Percentiles rank a stretch among this genome's conserved stretches.
These are phyloP conservation scores for Acropternis orthonyx DNA, from an alignment of 2,797 vertebrate genomes.

Conservation along the genomic window DNA sequence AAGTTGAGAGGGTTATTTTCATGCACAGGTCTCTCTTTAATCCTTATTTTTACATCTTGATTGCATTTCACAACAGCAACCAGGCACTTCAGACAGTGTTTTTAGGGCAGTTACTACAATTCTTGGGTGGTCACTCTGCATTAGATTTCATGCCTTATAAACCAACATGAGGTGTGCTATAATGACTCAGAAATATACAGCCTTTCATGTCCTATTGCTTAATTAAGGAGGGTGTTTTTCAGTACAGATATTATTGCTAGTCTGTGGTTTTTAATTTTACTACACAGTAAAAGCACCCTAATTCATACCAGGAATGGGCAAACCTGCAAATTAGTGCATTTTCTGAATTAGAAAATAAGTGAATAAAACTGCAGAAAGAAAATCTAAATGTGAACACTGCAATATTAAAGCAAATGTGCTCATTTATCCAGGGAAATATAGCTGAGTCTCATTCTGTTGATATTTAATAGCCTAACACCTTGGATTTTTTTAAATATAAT, in stretches of 20 bases:
- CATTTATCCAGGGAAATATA: constrained; percentile 43
- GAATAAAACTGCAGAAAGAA: constrained; percentile 55
- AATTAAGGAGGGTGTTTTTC: constrained; percentile 69
- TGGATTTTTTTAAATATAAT: not conserved
- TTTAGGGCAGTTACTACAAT: constrained; percentile 70
- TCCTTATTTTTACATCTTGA: constrained; percentile 61
- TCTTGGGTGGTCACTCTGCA: constrained; percentile 71
- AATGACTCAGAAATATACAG: constrained; percentile 71
- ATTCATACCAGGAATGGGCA: constrained; percentile 45
- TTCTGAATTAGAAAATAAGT: constrained; percentile 65
- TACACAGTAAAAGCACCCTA: constrained; percentile 50
- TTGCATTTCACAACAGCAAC: constrained; percentile 57
- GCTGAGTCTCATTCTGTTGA: constrained; percentile 2
- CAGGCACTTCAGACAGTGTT: constrained; percentile 59
- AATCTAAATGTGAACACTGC: constrained; percentile 9
- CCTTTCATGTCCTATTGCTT: constrained; percentile 71
- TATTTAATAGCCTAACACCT: constrained; percentile 19
- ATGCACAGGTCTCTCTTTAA: not conserved
- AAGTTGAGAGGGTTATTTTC: not conserved
- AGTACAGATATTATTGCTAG: constrained; percentile 64
- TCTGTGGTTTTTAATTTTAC: constrained; percentile 67
- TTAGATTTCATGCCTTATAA: constrained; percentile 71
- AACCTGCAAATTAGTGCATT: constrained; percentile 64
- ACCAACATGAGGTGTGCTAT: constrained; percentile 70
- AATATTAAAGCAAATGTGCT: constrained; percentile 29